A percentile compares a stretch with the other conserved stretches of the same genome.
phyloP scores from a whole-genome alignment of 2,888 invertebrate genomes.

The Latrodectus hesperus region DNA sequence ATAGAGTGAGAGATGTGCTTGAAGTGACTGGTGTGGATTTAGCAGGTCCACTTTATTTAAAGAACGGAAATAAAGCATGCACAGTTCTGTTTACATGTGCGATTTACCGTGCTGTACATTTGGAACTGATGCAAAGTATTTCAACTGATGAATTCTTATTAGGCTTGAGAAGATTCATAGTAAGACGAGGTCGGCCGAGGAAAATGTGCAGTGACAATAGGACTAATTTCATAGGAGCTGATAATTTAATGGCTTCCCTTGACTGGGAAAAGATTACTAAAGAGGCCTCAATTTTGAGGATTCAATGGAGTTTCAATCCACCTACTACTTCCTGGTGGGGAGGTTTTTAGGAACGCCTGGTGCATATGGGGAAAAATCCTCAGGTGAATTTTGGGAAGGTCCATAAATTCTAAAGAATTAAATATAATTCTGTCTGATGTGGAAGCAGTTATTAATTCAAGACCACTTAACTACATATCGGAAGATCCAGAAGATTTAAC shows the following conservation, averaged over 20 bases:
- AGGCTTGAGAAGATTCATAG: neutral
- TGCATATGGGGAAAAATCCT: neutral
- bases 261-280: constrained; percentile 1
- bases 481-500: constrained; percentile 70
- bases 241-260: neutral
- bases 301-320: neutral
- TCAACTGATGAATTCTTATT: too few species aligned
- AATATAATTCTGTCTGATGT: constrained; percentile 72
- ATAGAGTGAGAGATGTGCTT: constrained; percentile 6
- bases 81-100: constrained; percentile 17
- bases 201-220: neutral
- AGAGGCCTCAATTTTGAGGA: neutral
- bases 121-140: constrained; percentile 3
- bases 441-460: constrained; percentile 72
- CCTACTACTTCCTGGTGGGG: neutral
- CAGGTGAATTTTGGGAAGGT: neutral
- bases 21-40: constrained; percentile 4
- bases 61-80: neutral
- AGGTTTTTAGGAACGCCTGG: neutral
- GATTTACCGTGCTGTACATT: neutral
- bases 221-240: neutral
- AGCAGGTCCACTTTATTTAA: constrained; percentile 10
- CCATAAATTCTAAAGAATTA: neutral
- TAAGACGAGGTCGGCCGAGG: neutral
- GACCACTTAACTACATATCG: constrained; percentile 73